These are phyloP conservation scores for Somateria mollissima DNA, from an alignment of 2,797 vertebrate species.

Conservation along the genomic window DNA sequence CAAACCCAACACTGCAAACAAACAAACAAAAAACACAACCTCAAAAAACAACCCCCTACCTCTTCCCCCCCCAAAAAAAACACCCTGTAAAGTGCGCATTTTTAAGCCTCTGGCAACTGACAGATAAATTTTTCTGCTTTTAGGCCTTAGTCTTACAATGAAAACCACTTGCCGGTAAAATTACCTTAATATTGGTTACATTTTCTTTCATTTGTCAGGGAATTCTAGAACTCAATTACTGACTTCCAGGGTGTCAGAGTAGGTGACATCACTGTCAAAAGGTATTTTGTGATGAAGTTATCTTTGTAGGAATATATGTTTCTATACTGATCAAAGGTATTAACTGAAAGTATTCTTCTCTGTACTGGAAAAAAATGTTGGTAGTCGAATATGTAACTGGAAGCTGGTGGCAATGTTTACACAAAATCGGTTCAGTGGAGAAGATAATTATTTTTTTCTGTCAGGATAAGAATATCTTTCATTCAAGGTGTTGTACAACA, in stretches of 20 bases:
- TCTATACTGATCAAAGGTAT: not conserved
- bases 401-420: not conserved
- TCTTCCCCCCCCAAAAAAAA: not conserved
- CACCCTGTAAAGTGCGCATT: not conserved
- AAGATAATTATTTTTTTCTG: not conserved
- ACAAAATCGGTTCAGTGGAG: not conserved
- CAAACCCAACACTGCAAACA: rapidly evolving
- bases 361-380: not conserved
- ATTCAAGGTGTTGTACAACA: not conserved
- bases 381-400: not conserved
- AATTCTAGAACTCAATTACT: not conserved
- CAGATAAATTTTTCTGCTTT: not conserved
- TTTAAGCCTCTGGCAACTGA: not conserved
- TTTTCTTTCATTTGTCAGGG: not conserved
- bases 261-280: not conserved
- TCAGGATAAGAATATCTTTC: not conserved
- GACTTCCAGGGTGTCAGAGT: not conserved
- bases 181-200: not conserved
- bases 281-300: not conserved
- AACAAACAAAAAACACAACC: not conserved
- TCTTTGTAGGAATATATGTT: not conserved
- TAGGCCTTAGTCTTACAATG: not conserved
- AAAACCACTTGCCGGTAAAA: not conserved
- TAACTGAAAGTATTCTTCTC: slow-evolving; percentile 10
- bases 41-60: too few species aligned